Base-by-base conservation (phyloP, 2,113 vertebrate species). In the Trematomus loennbergii region DNA sequence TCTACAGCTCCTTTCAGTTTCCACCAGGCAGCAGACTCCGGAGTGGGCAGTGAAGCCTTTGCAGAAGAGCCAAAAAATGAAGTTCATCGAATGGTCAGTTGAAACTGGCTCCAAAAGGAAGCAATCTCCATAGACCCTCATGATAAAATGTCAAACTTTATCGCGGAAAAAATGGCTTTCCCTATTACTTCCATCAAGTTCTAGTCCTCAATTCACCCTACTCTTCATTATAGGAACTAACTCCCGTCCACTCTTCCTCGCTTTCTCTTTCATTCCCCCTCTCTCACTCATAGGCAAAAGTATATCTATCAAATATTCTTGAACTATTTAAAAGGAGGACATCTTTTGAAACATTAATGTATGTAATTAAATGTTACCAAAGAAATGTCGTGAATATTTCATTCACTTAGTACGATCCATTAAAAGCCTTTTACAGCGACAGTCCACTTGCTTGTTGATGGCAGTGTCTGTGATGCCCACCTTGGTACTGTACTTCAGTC, bases 371-470 rank as follows among this genome's bases (percentile, higher is more conserved):
- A 93, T 82, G 83, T 87, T 88, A 83, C 81, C 49, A 49, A 67
- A 84, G 54, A 91, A 88, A 86, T 78, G 62, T 64, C n/a, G 5
- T 90, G 76, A 93, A 92, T 91, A 90, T 93, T 90, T 87, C 60
- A 92, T 83, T 63, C 52, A 59, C 16, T 13, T 74, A 78, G 78
- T 82, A 22, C 48, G 72, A 93, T 81, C 84, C 87, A 87, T 89
- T 88, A 88, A 81, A 93, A 79, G 36, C 57, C 71, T 83, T 83
- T 90, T 64, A 50, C 49, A 49, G 50, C 50, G 62, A 82, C 78
- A 60, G 74, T 86, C 40, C 71, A 75, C 75, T 60, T 60, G 63
- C 43, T 52, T 48, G 25, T 18, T 52, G 60, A 20, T 50, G 69
- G 25, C 16, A 12, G 76, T 75, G 60, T 82, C 64, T 75, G 49